Evolutionary conservation across 2,113 vertebrate genomes (phyloP).

Genomic region (Polypterus bichir): DNA sequence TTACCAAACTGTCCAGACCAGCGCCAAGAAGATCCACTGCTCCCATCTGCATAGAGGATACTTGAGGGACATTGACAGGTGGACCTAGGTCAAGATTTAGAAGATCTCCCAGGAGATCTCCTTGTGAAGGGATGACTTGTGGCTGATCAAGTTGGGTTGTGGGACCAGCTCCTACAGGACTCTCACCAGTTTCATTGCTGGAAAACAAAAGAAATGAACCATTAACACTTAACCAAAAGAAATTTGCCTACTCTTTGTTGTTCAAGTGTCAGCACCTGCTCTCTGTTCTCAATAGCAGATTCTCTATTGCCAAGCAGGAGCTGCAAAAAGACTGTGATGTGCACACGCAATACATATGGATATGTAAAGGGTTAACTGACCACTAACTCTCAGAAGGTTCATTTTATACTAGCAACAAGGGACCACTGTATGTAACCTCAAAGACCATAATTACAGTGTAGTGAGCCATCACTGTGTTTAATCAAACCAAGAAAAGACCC

Average conservation of each 20-base stretch:
- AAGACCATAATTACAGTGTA: too few relatives aligned
- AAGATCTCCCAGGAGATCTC: slow-evolving; percentile 86
- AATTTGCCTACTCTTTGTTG: not conserved
- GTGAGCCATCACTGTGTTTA: too few relatives aligned
- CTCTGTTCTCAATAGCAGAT: too few relatives aligned
- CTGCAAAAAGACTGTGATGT: too few relatives aligned
- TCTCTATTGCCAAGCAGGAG: too few relatives aligned
- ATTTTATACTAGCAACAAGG: too few relatives aligned
- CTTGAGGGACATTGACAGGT: slow-evolving; percentile 82
- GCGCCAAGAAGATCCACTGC: slow-evolving; percentile 91
- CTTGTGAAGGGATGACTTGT: slow-evolving; percentile 83
- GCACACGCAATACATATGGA: too few relatives aligned
- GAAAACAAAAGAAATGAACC: not conserved
- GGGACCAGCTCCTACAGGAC: slow-evolving; percentile 67
- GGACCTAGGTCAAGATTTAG: slow-evolving; percentile 89
- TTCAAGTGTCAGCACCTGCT: too few relatives aligned
- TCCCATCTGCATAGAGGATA: slow-evolving; percentile 85
- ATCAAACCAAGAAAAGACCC: too few relatives aligned
- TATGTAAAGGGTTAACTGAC: too few relatives aligned
- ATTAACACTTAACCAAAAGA: not conserved
- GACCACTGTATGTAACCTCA: too few relatives aligned
- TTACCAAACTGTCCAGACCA: slow-evolving; percentile 89
- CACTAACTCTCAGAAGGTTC: too few relatives aligned
- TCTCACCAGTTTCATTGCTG: slow-evolving; percentile 85
- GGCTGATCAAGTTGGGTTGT: slow-evolving; percentile 71